Base-by-base conservation (phyloP, 2,113 vertebrate genomes). In the Ptyas mucosa region DNA sequence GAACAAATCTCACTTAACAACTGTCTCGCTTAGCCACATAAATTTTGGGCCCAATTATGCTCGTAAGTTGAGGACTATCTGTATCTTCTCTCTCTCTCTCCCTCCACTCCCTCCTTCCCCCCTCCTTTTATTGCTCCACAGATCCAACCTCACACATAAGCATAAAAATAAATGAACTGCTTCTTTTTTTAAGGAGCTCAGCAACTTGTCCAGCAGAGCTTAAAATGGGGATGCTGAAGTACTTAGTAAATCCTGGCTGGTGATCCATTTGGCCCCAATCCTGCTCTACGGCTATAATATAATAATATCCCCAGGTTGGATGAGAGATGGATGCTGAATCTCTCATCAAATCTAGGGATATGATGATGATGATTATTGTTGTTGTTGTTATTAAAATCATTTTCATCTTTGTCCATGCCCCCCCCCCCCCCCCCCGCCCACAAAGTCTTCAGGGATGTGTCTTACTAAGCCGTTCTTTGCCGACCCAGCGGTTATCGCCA, bases 161-260 rank as follows among this genome's bases (percentile, higher is more conserved):
- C 64, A 49, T 26, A 90, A 34, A 61, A 88, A 92, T 88, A 92
- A 88, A 88, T 88, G 86, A 53, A 53, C 23, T 52, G 34, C 24
- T 92, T 86, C 49, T 85, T 64, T 92, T 88, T 87, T 58, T 87
- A 43, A 87, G 85, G 85, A 91, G 53, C 85, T 91, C 91, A 91
- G 85, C 85, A 91, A 61, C 57, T 92, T 53, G 46, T 91, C n/a
- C 34, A 92, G 87, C 46, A 1, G 6, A 69, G 86, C 91, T 49
- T 92, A 86, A 69, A 88, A 52, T 69, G 39, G 43, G 43, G 55
- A 87, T 23, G 54, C 91, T 91, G 91, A 91, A 46, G 54, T 34
- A 6, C 86, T 87, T 49, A 24, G 81, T 24, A 87, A 87, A 61
- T 91, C 81, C 55, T 91, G 91, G 91, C 85, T 61, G 54, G 85